Base-by-base conservation (phyloP, 2,888 invertebrate genomes). In the Diadegma fenestrale region DNA sequence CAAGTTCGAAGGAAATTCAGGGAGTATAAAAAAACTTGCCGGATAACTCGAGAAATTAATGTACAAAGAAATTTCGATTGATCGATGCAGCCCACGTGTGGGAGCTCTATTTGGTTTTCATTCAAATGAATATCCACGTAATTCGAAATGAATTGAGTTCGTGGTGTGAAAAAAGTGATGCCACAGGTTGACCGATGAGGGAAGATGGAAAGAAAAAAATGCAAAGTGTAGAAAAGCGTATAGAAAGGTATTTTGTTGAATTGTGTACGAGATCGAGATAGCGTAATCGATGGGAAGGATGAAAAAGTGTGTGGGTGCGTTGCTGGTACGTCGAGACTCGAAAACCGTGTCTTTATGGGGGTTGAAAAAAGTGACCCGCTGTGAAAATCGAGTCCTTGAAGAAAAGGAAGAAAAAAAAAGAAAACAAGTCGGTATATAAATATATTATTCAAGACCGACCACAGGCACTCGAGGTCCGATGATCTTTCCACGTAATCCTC, bases 401-500 rank as follows among this genome's bases (percentile, higher is more conserved):
- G 5, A 33, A 33, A 33, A 33, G 30, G 30, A 4, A 2, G 2
- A 2, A 4, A 33, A 33, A 58, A 58, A 58, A 58, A 58, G 26
- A 22, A 26, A 26, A 54, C 5, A 22, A 26, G 54, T 4, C 72
- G 45, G 19, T 61, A 51, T 73, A 41, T 78, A 80, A 43, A 66
- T 66, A 58, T 80, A 26, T 80, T 58, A 58, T 75, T 72, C 72
- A 84, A 75, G 64, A 22, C 30, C 37, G 17, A 54, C 43, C 37
- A 22, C 48, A 61, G 80, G 17, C 22, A 22, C 61, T 37, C 64
- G 43, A 41, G 26, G 48, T 71, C n/a, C 19, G 61, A 45, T 45
- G 73, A 37, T 51, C 79, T 66, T 85, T 86, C 79, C 63, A 84
- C 82, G 87, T 86, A 87, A 87, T 88, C 80, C 82, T 75, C 51